Conservation (phyloP, 2,888 invertebrate genomes). For the Caenorhabditis japonica region DNA sequence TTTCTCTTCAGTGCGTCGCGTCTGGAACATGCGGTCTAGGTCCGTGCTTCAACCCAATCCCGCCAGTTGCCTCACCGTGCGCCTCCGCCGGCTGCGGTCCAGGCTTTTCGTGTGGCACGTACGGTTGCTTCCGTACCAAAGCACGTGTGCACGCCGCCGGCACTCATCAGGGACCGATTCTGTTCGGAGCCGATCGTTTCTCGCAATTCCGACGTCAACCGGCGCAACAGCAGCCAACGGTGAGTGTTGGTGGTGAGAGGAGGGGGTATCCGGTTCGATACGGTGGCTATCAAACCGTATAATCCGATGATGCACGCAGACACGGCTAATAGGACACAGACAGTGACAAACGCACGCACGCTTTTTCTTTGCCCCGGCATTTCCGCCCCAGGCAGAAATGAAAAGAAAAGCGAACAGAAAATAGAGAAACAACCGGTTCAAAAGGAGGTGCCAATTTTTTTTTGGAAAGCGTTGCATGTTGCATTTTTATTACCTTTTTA, state of each 20-base stretch:
- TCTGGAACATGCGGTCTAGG: conserved; percentile 73
- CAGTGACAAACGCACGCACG: conserved; percentile 6
- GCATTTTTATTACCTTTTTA: no score
- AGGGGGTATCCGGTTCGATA: neutral
- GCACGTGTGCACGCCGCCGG: conserved; percentile 57
- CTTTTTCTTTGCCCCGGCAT: neutral
- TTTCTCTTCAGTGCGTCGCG: conserved; percentile 68
- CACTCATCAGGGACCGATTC: conserved; percentile 52
- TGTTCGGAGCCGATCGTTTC: conserved; percentile 60
- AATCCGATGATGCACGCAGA: conserved; percentile 46
- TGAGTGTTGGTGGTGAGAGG: conserved; percentile 28
- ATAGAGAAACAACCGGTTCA: no score
- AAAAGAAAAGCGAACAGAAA: no score
- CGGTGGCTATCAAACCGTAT: conserved; percentile 48
- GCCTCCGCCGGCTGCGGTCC: conserved; percentile 60
- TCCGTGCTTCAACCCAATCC: conserved; percentile 57
- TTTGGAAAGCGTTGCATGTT: no score
- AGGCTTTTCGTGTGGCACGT: conserved; percentile 65
- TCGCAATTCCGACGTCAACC: conserved; percentile 57
- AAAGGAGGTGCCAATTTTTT: no score
- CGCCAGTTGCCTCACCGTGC: conserved; percentile 59
- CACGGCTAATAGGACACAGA: conserved; percentile 44
- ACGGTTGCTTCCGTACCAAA: conserved; percentile 64
- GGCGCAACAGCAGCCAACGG: conserved; percentile 34
- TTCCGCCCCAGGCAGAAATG: no score